A percentile compares a stretch with the other conserved stretches of the same genome.
phyloP scores from a whole-genome alignment of 2,797 vertebrate species.

The Luscinia luscinia region DNA sequence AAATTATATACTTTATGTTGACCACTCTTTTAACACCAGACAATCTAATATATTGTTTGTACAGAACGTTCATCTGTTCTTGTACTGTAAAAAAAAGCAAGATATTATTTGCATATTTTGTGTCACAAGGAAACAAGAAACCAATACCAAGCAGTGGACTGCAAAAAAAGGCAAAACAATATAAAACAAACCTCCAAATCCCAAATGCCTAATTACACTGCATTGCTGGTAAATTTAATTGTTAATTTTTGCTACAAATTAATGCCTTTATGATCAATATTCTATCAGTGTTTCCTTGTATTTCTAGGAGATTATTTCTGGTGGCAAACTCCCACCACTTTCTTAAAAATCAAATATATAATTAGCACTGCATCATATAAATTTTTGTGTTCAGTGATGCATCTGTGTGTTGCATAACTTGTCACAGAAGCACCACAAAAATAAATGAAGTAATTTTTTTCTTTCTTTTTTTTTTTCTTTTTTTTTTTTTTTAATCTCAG shows the following conservation, averaged over 20 bases:
- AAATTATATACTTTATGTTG: background rate
- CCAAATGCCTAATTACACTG: background rate
- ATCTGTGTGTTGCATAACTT: background rate
- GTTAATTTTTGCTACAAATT: background rate
- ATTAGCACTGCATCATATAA: background rate
- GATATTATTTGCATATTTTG: background rate
- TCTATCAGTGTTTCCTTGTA: background rate
- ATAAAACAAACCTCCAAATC: background rate
- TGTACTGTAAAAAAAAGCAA: background rate
- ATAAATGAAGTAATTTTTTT: slow-evolving; percentile 4
- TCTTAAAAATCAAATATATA: background rate
- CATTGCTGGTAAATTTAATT: background rate
- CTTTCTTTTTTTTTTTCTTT: background rate
- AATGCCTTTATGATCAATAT: background rate
- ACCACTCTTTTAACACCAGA: background rate
- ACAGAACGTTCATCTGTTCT: background rate
- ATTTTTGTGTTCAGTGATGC: background rate
- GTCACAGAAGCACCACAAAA: slow-evolving; percentile 19
- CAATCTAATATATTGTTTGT: background rate
- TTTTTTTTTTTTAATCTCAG: background rate
- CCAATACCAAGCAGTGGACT: background rate
- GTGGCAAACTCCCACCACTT: background rate
- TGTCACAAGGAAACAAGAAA: background rate
- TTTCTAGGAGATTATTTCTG: background rate
- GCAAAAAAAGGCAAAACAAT: background rate